Evolutionary conservation across 2,888 invertebrate species (phyloP).

Genomic region (Pomacea canaliculata): DNA sequence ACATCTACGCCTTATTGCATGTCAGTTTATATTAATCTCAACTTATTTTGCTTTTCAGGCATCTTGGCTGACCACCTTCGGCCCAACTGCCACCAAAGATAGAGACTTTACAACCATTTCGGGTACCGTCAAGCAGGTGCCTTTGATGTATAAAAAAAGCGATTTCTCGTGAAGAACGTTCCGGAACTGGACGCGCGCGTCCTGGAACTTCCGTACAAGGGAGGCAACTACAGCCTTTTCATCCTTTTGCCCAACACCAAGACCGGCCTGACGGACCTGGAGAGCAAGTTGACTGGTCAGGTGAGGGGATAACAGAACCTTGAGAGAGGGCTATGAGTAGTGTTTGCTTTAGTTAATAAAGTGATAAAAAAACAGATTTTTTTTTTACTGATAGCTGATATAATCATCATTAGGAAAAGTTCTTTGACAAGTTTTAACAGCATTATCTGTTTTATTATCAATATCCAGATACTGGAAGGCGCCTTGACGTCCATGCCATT

Average conservation of each 20-base stretch:
- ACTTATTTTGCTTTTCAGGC: neutral
- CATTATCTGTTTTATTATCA: too few species aligned
- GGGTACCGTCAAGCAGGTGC: neutral
- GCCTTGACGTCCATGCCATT: neutral
- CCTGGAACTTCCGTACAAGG: slow-evolving; percentile 2
- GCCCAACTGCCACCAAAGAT: neutral
- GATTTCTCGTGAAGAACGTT: neutral
- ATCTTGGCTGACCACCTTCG: neutral
- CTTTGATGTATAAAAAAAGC: neutral
- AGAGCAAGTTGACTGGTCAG: neutral
- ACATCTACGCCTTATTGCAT: too few species aligned
- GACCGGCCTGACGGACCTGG: neutral
- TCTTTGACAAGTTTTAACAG: too few species aligned
- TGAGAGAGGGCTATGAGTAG: too few species aligned
- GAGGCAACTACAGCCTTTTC: neutral
- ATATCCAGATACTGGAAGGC: neutral
- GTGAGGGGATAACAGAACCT: neutral
- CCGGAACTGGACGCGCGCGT: neutral
- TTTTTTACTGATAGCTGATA: too few species aligned
- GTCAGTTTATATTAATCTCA: too few species aligned
- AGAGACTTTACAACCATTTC: neutral
- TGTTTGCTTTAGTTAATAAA: too few species aligned
- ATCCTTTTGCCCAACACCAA: neutral
- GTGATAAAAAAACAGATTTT: too few species aligned
- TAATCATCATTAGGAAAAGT: too few species aligned